Base-by-base conservation (phyloP, 2,797 vertebrate genomes). In the Galagoides demidoff region DNA sequence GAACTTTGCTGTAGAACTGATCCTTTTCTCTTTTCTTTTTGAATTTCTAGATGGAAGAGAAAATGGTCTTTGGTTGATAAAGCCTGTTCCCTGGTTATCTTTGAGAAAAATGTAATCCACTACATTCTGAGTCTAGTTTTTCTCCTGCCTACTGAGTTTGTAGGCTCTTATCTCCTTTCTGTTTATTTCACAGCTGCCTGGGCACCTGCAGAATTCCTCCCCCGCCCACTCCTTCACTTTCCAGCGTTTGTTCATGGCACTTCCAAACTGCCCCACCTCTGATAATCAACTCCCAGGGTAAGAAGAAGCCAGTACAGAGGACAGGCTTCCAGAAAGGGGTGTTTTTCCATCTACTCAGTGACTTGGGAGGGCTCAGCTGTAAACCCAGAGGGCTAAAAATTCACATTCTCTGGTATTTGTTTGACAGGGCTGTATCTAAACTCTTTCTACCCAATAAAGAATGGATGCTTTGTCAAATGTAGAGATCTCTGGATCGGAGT, bases 51-150 rank as follows among this genome's bases (percentile, higher is more conserved):
- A 95, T 95, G 92, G 95, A 85, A 90, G 88, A 98, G 90, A 95
- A 98, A 98, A 97, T 89, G 74, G 94, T 86, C 95, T 98, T 97
- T 27, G 81, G 49, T 86, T 52, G 94, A 97, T 96, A 97, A 98
- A 97, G 92, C 79, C 86, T 94, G 34, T 96, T 96, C 43, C 83
- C 57, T 76, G 93, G 95, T 98, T 98, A 96, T 97, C 96, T 97
- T 57, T 9, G 88, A 98, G 94, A 95, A 95, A 96, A 93, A 57
- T 96, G 49, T 90, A 96, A 98, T 90, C 95, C 95, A 63, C 97
- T 96, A 16, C 25, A 84, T 93, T 96, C 55, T 89, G 73, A 97
- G 96, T 78, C 27, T 16, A n/a, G 10, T 16, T 87, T 95, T 96
- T 74, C 79, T 76, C 20, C 29, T 88, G 68, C 83, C 70, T 68